Percentiles rank a stretch among this genome's conserved stretches.
Evolutionary conservation across 2,797 vertebrate species (phyloP).

Genomic region (Zonotrichia albicollis): DNA sequence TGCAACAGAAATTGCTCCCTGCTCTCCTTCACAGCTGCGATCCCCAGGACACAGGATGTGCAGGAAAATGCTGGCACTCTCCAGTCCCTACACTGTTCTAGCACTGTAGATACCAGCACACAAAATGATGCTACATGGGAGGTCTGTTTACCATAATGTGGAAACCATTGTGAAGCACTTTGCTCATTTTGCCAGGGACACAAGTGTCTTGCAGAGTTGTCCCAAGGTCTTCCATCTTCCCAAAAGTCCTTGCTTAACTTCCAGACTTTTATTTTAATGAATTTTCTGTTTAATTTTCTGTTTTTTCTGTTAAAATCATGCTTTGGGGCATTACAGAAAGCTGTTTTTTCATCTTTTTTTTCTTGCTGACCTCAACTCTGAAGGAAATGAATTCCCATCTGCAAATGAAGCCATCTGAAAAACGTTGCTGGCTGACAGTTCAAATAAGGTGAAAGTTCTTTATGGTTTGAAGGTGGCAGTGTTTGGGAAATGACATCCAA

Average conservation of each 20-base stretch:
- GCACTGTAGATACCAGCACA: constrained; percentile 14
- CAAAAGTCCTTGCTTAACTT: neutral
- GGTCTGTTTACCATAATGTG: constrained; percentile 27
- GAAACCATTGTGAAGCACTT: neutral
- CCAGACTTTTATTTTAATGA: neutral
- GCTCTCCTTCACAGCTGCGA: constrained; percentile 17
- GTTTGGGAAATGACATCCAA: neutral
- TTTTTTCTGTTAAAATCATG: constrained; percentile 1
- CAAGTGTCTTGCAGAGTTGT: neutral
- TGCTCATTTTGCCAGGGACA: neutral
- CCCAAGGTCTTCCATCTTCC: neutral
- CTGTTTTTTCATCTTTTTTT: neutral
- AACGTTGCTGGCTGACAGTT: neutral
- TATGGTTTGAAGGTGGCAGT: neutral
- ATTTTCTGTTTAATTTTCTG: neutral
- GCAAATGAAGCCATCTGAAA: neutral
- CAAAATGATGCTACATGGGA: neutral
- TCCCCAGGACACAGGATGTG: neutral
- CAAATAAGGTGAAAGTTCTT: neutral
- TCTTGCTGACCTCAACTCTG: neutral
- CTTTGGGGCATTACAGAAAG: neutral
- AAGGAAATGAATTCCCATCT: neutral
- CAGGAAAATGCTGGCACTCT: neutral
- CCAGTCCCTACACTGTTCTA: constrained; percentile 4
- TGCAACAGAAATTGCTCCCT: neutral